A percentile compares a stretch with the other conserved stretches of the same genome.
Evolutionary conservation across 2,888 invertebrate genomes (phyloP).

Genomic region (Leuctra nigra): DNA sequence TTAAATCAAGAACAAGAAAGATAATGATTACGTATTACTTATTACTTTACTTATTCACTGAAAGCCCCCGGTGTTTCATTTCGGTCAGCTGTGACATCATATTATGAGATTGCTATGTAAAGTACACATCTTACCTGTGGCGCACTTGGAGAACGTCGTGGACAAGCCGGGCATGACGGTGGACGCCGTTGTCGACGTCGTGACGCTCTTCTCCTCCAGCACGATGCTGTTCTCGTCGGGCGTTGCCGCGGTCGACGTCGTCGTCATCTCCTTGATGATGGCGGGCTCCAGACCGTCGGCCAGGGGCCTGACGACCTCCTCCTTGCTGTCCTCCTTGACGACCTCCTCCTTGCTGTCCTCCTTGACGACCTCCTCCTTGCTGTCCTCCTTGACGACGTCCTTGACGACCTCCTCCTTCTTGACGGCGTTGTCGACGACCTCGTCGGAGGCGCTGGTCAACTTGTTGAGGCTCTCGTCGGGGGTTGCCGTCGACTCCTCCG

Average conservation of each 20-base stretch:
- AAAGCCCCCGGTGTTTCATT: too few species aligned
- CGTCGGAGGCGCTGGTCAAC: not conserved
- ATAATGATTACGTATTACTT: too few species aligned
- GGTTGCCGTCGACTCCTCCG: too few species aligned
- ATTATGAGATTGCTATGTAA: too few species aligned
- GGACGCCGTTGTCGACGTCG: slow-evolving; percentile 7
- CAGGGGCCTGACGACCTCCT: not conserved
- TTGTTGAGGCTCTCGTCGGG: not conserved
- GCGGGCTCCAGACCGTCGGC: slow-evolving; percentile 1
- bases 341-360: slow-evolving; percentile 16
- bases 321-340: not conserved
- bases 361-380: slow-evolving; percentile 5
- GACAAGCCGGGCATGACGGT: slow-evolving; percentile 1
- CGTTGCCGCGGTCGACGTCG: not conserved
- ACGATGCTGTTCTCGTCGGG: too few species aligned
- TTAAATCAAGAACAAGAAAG: too few species aligned
- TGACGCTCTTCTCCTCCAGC: not conserved
- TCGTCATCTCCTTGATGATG: slow-evolving; percentile 21
- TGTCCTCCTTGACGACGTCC: slow-evolving; percentile 22
- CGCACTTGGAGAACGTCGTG: slow-evolving; percentile 45
- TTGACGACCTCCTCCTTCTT: slow-evolving; percentile 22
- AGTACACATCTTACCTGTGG: slow-evolving; percentile 32
- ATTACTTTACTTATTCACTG: too few species aligned
- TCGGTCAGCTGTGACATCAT: too few species aligned
- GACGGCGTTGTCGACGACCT: not conserved